These are phyloP conservation scores for Lamprotornis superbus DNA, from an alignment of 2,113 vertebrate genomes.

Conservation along the genomic window DNA sequence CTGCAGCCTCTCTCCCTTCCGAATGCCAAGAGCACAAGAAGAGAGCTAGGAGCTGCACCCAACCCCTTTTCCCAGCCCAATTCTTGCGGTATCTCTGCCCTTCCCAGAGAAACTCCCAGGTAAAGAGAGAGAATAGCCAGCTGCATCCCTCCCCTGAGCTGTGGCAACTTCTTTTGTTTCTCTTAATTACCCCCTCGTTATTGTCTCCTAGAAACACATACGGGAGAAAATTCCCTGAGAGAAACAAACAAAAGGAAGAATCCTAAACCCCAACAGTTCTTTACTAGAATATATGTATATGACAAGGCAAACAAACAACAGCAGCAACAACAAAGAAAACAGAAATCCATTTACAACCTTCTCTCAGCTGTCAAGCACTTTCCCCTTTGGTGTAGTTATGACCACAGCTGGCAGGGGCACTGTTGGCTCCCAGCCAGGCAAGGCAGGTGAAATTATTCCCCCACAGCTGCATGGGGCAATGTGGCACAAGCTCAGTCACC, in stretches of 20 bases:
- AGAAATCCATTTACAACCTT: background rate
- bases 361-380: background rate
- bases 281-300: background rate
- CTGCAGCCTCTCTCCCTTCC: too few species aligned
- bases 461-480: background rate
- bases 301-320: background rate
- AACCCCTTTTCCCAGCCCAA: too few species aligned
- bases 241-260: background rate
- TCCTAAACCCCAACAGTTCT: background rate
- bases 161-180: too few species aligned
- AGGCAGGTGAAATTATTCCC: background rate
- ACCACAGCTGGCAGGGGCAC: background rate
- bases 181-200: too few species aligned
- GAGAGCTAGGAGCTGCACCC: too few species aligned
- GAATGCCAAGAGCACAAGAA: too few species aligned
- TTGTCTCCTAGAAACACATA: too few species aligned
- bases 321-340: background rate
- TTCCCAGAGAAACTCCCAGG: too few species aligned
- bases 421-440: background rate
- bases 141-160: too few species aligned
- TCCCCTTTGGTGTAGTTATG: background rate
- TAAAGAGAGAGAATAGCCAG: too few species aligned
- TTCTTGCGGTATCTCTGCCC: too few species aligned
- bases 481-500: background rate
- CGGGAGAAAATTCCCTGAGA: background rate